These are phyloP conservation scores for Caranx melampygus DNA, from an alignment of 2,113 vertebrate species.

Conservation along the genomic window DNA sequence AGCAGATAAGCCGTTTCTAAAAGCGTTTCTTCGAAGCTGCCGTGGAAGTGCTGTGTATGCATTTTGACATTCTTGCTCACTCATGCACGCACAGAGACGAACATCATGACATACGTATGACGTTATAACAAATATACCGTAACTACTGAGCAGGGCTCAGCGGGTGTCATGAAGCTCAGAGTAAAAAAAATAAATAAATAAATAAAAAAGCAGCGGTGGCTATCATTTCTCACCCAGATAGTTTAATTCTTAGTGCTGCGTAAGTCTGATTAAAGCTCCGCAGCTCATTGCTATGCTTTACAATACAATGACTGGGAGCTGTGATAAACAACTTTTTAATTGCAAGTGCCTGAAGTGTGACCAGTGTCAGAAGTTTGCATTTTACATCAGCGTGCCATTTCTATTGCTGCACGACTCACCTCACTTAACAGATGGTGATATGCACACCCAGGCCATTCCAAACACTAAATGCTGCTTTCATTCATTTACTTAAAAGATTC, in stretches of 20 bases:
- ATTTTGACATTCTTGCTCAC: neutral
- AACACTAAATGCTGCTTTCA: constrained; percentile 20
- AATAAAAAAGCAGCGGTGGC: constrained; percentile 23
- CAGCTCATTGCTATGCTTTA: constrained; percentile 73
- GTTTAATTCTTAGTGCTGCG: constrained; percentile 57
- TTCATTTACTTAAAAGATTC: constrained; percentile 10
- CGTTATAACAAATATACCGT: constrained; percentile 43
- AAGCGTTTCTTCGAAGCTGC: neutral
- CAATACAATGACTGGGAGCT: constrained; percentile 65
- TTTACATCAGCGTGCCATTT: constrained; percentile 46
- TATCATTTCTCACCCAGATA: constrained; percentile 63
- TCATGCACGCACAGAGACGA: neutral
- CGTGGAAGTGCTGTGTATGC: neutral
- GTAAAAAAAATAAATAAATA: constrained; percentile 30
- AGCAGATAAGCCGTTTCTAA: neutral
- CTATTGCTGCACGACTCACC: constrained; percentile 33
- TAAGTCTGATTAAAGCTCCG: constrained; percentile 59
- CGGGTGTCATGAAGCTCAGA: constrained; percentile 41
- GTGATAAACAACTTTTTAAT: constrained; percentile 79
- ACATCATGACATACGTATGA: neutral
- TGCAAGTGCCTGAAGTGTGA: constrained; percentile 78
- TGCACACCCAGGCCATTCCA: constrained; percentile 27
- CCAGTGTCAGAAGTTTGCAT: constrained; percentile 70
- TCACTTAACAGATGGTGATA: constrained; percentile 48
- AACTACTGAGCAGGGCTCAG: constrained; percentile 47